These are phyloP conservation scores for Pollenia amentaria DNA, from an alignment of 2,888 invertebrate genomes.

Conservation along the genomic window DNA sequence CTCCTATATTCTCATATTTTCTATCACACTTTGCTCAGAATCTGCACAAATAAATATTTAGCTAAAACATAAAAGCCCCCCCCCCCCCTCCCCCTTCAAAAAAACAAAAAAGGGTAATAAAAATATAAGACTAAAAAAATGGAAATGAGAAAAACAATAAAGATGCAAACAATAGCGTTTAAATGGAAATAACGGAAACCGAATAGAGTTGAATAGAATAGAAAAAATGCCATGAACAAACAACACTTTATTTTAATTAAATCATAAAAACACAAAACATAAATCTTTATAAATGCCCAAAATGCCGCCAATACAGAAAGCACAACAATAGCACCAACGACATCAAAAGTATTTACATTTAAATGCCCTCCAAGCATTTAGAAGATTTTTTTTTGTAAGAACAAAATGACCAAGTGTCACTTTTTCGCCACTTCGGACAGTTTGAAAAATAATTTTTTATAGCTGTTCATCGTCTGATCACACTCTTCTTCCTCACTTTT, in stretches of 20 bases:
- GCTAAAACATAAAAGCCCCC: not conserved
- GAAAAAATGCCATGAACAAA: slow-evolving; percentile 49
- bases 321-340: not conserved
- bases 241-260: slow-evolving; percentile 75
- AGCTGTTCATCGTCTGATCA: too few species aligned
- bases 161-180: slow-evolving; percentile 23
- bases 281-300: slow-evolving; percentile 72
- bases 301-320: slow-evolving; percentile 47
- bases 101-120: not conserved
- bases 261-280: slow-evolving; percentile 73
- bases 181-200: slow-evolving; percentile 26
- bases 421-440: too few species aligned
- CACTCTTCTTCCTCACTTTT: too few species aligned
- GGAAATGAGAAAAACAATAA: slow-evolving; percentile 20
- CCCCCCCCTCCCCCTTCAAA: not conserved
- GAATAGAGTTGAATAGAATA: not conserved
- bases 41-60: slow-evolving; percentile 3
- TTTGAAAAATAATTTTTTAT: too few species aligned
- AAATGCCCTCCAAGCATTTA: not conserved
- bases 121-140: not conserved
- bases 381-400: too few species aligned
- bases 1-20: not conserved
- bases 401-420: too few species aligned
- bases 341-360: not conserved
- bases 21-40: not conserved